phyloP scores from a whole-genome alignment of 2,888 invertebrate genomes.

The Rhopalosiphum nymphaeae region DNA sequence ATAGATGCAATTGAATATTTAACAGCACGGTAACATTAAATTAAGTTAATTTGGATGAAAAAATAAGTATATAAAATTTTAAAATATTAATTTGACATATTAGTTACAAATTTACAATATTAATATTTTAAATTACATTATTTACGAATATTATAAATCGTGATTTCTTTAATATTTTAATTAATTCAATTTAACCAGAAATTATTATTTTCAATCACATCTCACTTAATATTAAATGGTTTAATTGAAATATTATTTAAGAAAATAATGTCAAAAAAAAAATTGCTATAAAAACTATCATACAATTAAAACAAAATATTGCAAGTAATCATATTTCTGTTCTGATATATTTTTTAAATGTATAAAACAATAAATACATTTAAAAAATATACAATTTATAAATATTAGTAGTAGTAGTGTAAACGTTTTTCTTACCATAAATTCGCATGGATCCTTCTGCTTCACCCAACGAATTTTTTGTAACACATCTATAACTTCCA shows the following conservation, averaged over 20 bases:
- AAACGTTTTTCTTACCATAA: conserved; percentile 78
- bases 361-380: background rate
- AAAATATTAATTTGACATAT: background rate
- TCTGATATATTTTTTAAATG: background rate
- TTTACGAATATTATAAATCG: background rate
- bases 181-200: background rate
- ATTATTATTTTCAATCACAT: background rate
- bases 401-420: background rate
- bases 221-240: background rate
- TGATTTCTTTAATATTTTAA: background rate
- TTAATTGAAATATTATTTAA: too few species aligned
- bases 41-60: background rate
- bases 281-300: background rate
- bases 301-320: background rate
- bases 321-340: too few species aligned
- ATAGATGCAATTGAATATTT: background rate
- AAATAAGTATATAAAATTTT: background rate
- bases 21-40: background rate
- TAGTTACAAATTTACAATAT: background rate
- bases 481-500: conserved; percentile 91
- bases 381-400: background rate
- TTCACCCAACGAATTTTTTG: conserved; percentile 93
- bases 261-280: background rate
- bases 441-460: conserved; percentile 92
- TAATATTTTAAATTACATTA: background rate